Evolutionary conservation across 2,888 invertebrate genomes (phyloP), one percentile per base, ranked within the genome.

Genomic region (Leptogaster cylindrica): DNA sequence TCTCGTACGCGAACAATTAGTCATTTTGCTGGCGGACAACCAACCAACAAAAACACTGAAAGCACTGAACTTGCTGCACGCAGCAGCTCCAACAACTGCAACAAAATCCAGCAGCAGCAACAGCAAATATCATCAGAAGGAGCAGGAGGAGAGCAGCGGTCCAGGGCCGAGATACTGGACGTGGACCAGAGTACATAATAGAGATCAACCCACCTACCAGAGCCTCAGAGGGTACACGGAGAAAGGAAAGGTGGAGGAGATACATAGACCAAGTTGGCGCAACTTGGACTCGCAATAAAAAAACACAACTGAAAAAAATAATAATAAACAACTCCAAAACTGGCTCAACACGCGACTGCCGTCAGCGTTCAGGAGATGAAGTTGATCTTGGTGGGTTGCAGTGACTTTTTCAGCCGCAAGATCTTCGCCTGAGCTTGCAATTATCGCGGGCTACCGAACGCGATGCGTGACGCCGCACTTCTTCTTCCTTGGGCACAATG

Each of bases 1-100:
- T 48, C 63, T 31, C 33, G 63, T 64, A 64, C 31, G 63, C 33
- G 48, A 31, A 64, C 63, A 64, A 64, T 64, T 64, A 64, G 63
- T 64, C 63, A 64, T 44, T 48, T 48, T 48, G 63, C 48, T 33
- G 33, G 48, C 63, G 63, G 63, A 64, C 46, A 64, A 28, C 20
- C 31, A 36, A 58, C 16, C 33, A 52, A 33, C 52, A 52, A 52
- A 52, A 52, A 31, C 52, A n/a, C 16, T 52, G 52, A 27, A 52
- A 52, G 33, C 52, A 52, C 31, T 52, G 52, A 52, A 52, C 52
- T 52, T 52, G 52, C 14, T 33, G 52, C 33, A 52, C 52, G 52
- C 52, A 52, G 33, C 52, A 52, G 18, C 52, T 44, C 10, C n/a
- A 25, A n/a, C 18, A 8, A 6, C 6, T 8, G 46, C 41, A 16